phyloP scores from a whole-genome alignment of 2,113 vertebrate species.

The Patagioenas fasciata region DNA sequence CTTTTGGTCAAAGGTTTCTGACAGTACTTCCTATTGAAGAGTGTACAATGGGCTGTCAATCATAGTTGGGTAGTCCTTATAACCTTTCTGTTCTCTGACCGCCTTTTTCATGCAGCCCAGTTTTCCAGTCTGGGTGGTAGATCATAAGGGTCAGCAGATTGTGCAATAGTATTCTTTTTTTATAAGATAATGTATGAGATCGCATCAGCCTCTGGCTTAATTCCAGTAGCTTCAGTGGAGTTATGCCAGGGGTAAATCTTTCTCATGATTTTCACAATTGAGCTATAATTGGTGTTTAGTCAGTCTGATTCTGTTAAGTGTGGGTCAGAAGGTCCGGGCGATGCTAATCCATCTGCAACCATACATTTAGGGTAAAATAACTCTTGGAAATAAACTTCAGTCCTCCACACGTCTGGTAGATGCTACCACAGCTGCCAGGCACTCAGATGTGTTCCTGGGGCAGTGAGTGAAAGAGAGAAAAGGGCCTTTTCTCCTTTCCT shows the following conservation, averaged over 20 bases:
- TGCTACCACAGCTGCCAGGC: background rate
- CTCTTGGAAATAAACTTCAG: background rate
- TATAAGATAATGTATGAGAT: background rate
- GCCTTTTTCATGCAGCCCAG: background rate
- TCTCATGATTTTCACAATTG: conserved; percentile 18
- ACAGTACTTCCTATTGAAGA: background rate
- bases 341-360: background rate
- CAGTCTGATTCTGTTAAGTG: background rate
- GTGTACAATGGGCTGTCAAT: background rate
- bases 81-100: background rate
- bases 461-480: background rate
- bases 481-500: background rate
- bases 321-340: background rate
- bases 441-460: background rate
- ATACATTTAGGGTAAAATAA: background rate
- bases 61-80: background rate
- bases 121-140: background rate
- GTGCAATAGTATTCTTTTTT: background rate
- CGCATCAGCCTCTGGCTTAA: background rate
- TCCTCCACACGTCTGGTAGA: background rate
- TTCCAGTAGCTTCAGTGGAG: background rate
- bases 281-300: background rate
- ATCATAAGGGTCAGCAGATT: background rate
- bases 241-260: conserved; percentile 13
- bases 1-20: background rate